Evolutionary conservation across 2,797 vertebrate genomes (phyloP).

Genomic region (Lutjanus campechanus): DNA sequence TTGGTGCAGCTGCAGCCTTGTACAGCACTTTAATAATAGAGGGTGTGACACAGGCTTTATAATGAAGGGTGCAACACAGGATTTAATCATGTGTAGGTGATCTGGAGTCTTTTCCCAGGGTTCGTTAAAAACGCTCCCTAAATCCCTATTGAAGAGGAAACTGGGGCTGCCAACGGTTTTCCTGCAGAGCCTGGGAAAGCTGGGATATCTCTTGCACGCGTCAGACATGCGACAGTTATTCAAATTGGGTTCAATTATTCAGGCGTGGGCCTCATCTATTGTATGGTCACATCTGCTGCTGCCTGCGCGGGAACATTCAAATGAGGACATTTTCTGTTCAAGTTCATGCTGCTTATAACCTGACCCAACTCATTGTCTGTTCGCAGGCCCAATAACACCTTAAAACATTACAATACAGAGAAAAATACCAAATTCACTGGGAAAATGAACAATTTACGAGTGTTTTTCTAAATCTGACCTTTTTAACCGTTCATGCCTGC

Average conservation of each 20-base stretch:
- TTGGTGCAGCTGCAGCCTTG: slow-evolving; percentile 38
- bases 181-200: slow-evolving; percentile 73
- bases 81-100: slow-evolving; percentile 58
- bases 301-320: slow-evolving; percentile 74
- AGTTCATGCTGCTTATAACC: slow-evolving; percentile 21
- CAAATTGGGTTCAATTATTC: slow-evolving; percentile 83
- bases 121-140: slow-evolving; percentile 54
- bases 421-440: accelerated
- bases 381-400: neutral
- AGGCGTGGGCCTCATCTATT: slow-evolving; percentile 72
- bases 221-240: slow-evolving; percentile 88
- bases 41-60: slow-evolving; percentile 1
- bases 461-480: neutral
- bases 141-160: slow-evolving; percentile 66
- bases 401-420: neutral
- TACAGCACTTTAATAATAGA: slow-evolving; percentile 5
- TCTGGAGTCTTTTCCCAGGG: slow-evolving; percentile 57
- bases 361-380: neutral
- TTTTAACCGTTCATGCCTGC: neutral
- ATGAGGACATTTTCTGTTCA: slow-evolving; percentile 44
- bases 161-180: slow-evolving; percentile 75
- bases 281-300: slow-evolving; percentile 83
- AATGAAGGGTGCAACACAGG: slow-evolving; percentile 13
- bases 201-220: slow-evolving; percentile 84
- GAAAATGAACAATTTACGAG: neutral